Evolutionary conservation across 2,888 invertebrate species (phyloP).

Genomic region (Lasioglossum lativentre): DNA sequence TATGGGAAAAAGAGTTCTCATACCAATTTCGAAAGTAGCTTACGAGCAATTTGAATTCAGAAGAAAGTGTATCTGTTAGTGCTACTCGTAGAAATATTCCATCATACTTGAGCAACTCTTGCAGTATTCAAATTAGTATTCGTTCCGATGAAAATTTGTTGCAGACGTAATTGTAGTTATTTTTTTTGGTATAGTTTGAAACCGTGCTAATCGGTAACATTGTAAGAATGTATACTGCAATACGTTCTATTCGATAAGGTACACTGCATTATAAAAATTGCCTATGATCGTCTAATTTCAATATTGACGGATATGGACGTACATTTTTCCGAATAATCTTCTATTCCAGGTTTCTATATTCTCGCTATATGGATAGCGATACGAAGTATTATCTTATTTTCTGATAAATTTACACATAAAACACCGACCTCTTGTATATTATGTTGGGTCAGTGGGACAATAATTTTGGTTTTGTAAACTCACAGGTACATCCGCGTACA

Average conservation of each 20-base stretch:
- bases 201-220: neutral
- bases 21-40: slow-evolving; percentile 36
- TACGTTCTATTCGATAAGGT: neutral
- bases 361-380: slow-evolving; percentile 12
- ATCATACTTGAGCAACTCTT: neutral
- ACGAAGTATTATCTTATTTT: slow-evolving; percentile 48
- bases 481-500: neutral
- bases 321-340: slow-evolving; percentile 31
- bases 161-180: neutral
- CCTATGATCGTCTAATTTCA: slow-evolving; percentile 34
- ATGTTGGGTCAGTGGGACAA: slow-evolving; percentile 14
- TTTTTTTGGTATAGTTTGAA: slow-evolving; percentile 1
- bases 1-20: slow-evolving; percentile 30
- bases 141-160: neutral
- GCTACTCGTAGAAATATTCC: slow-evolving; percentile 7
- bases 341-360: slow-evolving; percentile 47
- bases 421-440: slow-evolving; percentile 4
- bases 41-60: slow-evolving; percentile 9
- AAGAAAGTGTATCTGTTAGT: neutral
- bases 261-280: slow-evolving; percentile 14
- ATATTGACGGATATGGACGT: slow-evolving; percentile 1
- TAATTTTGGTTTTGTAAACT: slow-evolving; percentile 4
- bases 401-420: slow-evolving; percentile 48
- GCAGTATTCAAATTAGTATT: neutral
- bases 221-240: neutral